These are phyloP conservation scores for Aptenodytes patagonicus DNA, from an alignment of 2,113 vertebrate genomes.

Conservation along the genomic window DNA sequence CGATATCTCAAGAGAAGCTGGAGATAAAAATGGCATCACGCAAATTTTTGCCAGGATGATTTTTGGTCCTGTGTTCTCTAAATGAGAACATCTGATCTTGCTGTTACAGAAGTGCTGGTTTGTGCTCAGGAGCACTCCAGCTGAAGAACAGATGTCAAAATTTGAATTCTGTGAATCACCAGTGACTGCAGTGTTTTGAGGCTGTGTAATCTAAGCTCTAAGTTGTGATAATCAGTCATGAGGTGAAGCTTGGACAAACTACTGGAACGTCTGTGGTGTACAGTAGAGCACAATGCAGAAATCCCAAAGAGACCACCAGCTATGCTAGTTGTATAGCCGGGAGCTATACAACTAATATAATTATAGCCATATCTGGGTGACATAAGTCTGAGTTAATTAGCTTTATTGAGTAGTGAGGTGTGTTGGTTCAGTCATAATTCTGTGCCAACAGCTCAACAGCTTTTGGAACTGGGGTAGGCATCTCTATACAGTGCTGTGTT, in stretches of 20 bases:
- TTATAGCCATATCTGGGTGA: not conserved
- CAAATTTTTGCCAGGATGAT: not conserved
- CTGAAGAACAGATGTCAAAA: slow-evolving; percentile 17
- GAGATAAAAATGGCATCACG: not conserved
- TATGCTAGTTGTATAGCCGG: not conserved
- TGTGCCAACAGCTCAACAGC: not conserved
- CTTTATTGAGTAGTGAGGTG: not conserved
- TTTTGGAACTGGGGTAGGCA: not conserved
- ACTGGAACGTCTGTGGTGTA: not conserved
- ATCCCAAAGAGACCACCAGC: not conserved
- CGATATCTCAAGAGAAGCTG: not conserved
- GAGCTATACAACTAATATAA: not conserved
- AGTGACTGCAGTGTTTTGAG: not conserved
- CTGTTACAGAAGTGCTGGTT: not conserved
- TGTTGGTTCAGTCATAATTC: not conserved
- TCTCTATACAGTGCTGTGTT: not conserved
- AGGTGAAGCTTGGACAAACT: not conserved
- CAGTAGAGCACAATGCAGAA: not conserved
- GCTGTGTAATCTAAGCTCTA: not conserved
- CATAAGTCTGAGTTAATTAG: not conserved
- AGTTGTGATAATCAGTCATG: not conserved
- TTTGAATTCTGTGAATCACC: not conserved
- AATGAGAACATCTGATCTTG: not conserved
- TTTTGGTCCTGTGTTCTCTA: not conserved
- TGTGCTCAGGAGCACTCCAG: not conserved